Conservation (phyloP, 2,888 invertebrate species). For the Cylindroiulus punctatus region DNA sequence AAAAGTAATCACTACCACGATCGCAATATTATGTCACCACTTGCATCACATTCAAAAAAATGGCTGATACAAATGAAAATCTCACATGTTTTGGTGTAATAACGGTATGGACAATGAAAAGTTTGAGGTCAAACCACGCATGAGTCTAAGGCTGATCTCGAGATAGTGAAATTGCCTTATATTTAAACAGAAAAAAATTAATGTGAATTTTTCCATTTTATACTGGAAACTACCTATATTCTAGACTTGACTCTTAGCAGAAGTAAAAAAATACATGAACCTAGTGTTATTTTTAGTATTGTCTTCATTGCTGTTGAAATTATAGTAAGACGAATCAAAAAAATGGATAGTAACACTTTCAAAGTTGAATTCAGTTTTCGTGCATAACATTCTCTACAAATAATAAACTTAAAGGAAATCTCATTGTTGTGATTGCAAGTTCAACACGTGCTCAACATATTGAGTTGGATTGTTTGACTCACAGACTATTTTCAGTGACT, state of each 20-base stretch:
- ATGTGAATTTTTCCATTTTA: too few relatives aligned
- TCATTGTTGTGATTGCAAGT: not conserved
- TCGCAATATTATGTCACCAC: not conserved
- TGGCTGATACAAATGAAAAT: not conserved
- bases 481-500: not conserved
- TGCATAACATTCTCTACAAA: not conserved
- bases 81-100: too few relatives aligned
- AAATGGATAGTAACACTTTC: not conserved
- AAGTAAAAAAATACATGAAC: too few relatives aligned
- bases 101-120: too few relatives aligned
- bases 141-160: not conserved
- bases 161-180: not conserved
- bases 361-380: not conserved
- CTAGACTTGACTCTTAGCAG: too few relatives aligned
- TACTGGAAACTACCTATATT: too few relatives aligned
- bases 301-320: not conserved
- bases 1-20: not conserved
- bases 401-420: not conserved
- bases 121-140: not conserved
- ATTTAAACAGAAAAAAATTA: too few relatives aligned
- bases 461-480: not conserved
- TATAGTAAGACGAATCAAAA: not conserved
- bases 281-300: not conserved
- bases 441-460: not conserved
- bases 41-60: not conserved